phyloP scores from a whole-genome alignment of 2,797 vertebrate species.

The Synanceia verrucosa region DNA sequence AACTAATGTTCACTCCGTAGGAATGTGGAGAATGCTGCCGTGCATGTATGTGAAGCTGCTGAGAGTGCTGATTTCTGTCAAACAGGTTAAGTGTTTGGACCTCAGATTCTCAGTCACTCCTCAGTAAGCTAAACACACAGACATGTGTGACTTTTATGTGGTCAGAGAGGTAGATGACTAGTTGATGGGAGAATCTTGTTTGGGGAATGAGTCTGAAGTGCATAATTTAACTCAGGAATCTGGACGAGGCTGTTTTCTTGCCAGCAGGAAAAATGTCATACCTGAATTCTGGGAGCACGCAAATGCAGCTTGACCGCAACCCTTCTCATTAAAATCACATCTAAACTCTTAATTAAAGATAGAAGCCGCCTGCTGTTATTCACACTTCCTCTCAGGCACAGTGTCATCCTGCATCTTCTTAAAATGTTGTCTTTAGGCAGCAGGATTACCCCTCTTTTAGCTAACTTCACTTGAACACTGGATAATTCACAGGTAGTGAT shows the following conservation, averaged over 20 bases:
- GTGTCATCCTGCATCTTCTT: conserved; percentile 34
- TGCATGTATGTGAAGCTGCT: neutral
- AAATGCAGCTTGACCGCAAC: conserved; percentile 26
- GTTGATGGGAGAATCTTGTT: conserved; percentile 13
- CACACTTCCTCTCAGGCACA: conserved; percentile 23
- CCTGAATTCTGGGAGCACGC: conserved; percentile 8
- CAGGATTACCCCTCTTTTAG: conserved; percentile 29
- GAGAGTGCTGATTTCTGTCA: conserved; percentile 1
- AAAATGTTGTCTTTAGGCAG: conserved; percentile 34
- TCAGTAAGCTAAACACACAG: neutral
- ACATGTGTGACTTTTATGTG: neutral
- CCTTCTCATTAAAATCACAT: conserved; percentile 9
- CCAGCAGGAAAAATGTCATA: neutral
- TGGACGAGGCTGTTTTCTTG: conserved; percentile 37
- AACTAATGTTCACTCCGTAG: conserved; percentile 12
- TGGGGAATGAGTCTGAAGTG: conserved; percentile 8
- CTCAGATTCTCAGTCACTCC: neutral
- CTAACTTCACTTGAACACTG: conserved; percentile 13
- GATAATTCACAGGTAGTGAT: neutral
- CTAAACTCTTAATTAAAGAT: conserved; percentile 14
- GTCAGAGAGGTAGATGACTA: conserved; percentile 1
- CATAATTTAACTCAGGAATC: conserved; percentile 43
- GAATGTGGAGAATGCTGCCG: conserved; percentile 46
- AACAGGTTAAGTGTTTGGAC: conserved; percentile 18
- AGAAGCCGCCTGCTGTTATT: conserved; percentile 33